Evolutionary conservation across 2,797 vertebrate genomes (phyloP).

Genomic region (Crenichthys baileyi): DNA sequence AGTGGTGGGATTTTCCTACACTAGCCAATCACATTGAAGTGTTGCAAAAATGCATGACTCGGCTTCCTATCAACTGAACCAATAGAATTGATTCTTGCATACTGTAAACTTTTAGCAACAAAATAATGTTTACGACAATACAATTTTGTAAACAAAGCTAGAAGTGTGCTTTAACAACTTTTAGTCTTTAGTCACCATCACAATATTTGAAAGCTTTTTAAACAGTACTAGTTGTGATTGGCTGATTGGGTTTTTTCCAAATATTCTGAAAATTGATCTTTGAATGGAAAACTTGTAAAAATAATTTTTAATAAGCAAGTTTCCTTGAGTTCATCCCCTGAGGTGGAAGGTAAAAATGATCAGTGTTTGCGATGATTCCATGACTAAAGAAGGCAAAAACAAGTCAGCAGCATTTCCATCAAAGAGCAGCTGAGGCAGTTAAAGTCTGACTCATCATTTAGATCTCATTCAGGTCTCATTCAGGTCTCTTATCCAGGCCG

Average conservation of each 20-base stretch:
- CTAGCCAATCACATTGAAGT: background rate
- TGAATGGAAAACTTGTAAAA: conserved; percentile 70
- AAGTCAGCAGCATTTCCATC: conserved; percentile 61
- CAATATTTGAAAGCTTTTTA: background rate
- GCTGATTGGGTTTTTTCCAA: conserved; percentile 26
- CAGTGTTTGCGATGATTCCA: conserved; percentile 57
- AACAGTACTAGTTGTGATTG: background rate
- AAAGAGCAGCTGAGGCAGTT: conserved; percentile 57
- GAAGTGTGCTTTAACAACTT: background rate
- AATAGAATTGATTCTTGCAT: background rate
- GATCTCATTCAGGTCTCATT: too few relatives aligned
- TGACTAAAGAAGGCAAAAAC: conserved; percentile 67
- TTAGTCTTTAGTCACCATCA: background rate
- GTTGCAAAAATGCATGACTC: background rate
- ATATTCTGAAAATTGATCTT: conserved; percentile 67
- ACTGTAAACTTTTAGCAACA: conserved; percentile 13
- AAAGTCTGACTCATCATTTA: conserved; percentile 63
- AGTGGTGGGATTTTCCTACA: background rate
- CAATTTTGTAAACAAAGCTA: background rate
- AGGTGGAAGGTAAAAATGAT: conserved; percentile 38
- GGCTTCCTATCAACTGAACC: background rate
- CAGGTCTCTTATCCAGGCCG: conserved; percentile 58
- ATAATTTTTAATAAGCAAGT: conserved; percentile 52
- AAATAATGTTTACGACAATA: conserved; percentile 13
- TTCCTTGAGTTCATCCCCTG: conserved; percentile 55